Percentiles rank a stretch among this genome's conserved stretches.
Conservation (phyloP, 2,113 vertebrate genomes). For the Stigmatopora argus region DNA sequence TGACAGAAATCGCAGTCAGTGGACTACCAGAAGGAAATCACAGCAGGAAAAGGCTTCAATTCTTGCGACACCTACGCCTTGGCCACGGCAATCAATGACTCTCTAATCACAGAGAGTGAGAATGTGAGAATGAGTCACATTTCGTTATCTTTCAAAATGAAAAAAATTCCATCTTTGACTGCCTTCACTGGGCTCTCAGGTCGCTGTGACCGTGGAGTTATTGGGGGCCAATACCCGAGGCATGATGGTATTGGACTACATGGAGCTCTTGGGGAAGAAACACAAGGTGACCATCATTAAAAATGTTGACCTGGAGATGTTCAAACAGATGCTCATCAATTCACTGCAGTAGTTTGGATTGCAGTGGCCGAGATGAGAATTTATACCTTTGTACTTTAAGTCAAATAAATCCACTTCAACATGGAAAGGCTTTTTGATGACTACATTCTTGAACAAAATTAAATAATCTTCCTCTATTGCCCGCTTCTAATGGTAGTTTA, state of each 20-base stretch:
- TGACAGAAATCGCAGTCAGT: conserved; percentile 19
- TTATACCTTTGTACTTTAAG: background rate
- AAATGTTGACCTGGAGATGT: conserved; percentile 59
- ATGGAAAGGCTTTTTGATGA: background rate
- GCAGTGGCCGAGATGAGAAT: background rate
- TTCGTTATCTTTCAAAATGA: background rate
- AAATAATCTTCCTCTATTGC: background rate
- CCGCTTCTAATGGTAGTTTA: background rate
- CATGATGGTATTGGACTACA: conserved; percentile 69
- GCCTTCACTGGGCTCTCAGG: conserved; percentile 4
- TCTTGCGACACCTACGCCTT: conserved; percentile 71
- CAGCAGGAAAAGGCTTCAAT: conserved; percentile 55
- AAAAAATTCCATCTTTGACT: background rate
- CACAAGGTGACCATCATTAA: conserved; percentile 65
- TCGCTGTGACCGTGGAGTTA: conserved; percentile 63
- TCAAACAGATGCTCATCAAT: conserved; percentile 60
- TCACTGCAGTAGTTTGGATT: conserved; percentile 49
- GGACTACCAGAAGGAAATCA: conserved; percentile 33
- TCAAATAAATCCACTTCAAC: background rate
- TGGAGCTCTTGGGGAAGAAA: conserved; percentile 56
- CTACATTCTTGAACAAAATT: background rate
- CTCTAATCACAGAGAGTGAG: conserved; percentile 42
- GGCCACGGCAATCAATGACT: conserved; percentile 66
- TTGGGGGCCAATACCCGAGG: conserved; percentile 54
- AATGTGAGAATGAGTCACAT: conserved; percentile 7